Evolutionary conservation across 1,140 invertebrate species (phyloP).

Genomic region (Trichogramma pretiosum): DNA sequence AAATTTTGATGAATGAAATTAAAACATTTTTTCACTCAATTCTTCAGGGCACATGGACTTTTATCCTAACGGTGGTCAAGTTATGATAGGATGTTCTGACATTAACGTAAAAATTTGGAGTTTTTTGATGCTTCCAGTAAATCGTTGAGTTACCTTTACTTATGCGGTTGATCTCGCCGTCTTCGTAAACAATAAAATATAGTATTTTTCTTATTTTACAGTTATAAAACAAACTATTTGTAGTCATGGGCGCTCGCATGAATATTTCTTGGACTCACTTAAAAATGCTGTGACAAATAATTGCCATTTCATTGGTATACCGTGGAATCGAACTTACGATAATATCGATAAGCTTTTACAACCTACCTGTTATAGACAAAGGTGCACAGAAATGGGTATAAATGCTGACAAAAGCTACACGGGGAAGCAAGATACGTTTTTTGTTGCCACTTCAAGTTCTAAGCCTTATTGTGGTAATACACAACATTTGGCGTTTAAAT

Average conservation of each 20-base stretch:
- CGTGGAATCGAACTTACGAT: constrained; percentile 44
- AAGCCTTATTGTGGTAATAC: constrained; percentile 19
- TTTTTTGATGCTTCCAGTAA: too few relatives aligned
- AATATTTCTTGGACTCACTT: constrained; percentile 50
- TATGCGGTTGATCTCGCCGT: too few relatives aligned
- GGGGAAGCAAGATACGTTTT: constrained; percentile 11
- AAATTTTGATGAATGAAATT: too few relatives aligned
- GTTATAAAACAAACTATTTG: constrained; percentile 47
- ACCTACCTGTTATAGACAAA: constrained; percentile 18
- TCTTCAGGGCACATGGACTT: constrained; percentile 62
- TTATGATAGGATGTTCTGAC: constrained; percentile 49
- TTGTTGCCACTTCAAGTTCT: constrained; percentile 18
- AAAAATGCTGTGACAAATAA: constrained; percentile 32
- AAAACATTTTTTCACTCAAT: too few relatives aligned
- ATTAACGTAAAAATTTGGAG: too few relatives aligned
- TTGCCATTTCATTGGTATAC: constrained; percentile 46
- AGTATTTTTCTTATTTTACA: constrained; percentile 29
- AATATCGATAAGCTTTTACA: constrained; percentile 24
- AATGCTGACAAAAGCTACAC: constrained; percentile 17
- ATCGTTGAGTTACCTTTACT: too few relatives aligned
- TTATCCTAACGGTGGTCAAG: constrained; percentile 60
- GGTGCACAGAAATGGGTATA: constrained; percentile 30
- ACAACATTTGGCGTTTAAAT: too few relatives aligned
- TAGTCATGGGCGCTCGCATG: constrained; percentile 50
- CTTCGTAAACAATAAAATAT: too few relatives aligned